Conservation (phyloP, 2,888 invertebrate genomes). For the Dasypogon diadema region DNA sequence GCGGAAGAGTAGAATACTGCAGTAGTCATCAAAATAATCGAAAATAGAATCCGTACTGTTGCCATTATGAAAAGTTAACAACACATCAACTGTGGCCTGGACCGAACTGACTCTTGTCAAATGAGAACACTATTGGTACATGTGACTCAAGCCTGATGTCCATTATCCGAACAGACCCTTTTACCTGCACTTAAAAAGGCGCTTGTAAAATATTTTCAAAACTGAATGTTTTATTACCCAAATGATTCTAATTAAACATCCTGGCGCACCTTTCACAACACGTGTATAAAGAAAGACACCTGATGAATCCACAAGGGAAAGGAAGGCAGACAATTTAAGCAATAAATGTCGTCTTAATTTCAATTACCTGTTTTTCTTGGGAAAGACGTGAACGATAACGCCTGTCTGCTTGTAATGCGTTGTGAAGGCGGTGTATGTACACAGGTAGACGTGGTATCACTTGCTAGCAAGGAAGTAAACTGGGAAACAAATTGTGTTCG, state of each 20-base stretch:
- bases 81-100: not conserved
- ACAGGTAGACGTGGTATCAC: too few relatives aligned
- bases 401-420: too few relatives aligned
- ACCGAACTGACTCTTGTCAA: not conserved
- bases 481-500: too few relatives aligned
- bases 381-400: not conserved
- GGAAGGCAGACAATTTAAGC: not conserved
- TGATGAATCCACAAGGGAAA: not conserved
- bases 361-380: not conserved
- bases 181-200: not conserved
- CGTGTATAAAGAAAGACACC: not conserved
- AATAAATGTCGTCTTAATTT: not conserved
- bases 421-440: too few relatives aligned
- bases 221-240: not conserved
- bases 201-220: too few relatives aligned
- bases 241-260: not conserved
- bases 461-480: too few relatives aligned
- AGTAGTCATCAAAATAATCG: not conserved
- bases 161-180: not conserved
- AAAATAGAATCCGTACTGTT: not conserved
- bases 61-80: not conserved
- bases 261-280: not conserved
- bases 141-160: not conserved
- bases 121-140: not conserved
- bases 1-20: not conserved